Percentiles rank a stretch among this genome's conserved stretches.
Evolutionary conservation across 1,140 invertebrate genomes (phyloP).

Genomic region (Camponotus pennsylvanicus): DNA sequence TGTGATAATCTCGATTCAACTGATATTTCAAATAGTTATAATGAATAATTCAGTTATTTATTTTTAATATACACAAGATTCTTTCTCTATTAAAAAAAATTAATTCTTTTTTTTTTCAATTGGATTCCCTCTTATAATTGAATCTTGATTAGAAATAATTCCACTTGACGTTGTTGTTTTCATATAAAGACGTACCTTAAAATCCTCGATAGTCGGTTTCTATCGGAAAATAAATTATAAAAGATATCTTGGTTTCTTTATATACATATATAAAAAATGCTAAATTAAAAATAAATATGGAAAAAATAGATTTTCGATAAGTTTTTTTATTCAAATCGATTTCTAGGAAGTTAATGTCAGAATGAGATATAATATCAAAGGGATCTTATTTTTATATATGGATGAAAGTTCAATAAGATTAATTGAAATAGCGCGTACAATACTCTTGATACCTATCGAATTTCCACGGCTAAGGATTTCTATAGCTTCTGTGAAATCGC

Average conservation of each 20-base stretch:
- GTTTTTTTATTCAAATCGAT: not conserved
- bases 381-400: not conserved
- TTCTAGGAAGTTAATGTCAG: not conserved
- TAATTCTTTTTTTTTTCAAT: not conserved
- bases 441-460: not conserved
- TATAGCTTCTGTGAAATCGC: too few relatives aligned
- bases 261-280: too few relatives aligned
- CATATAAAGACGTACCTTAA: not conserved
- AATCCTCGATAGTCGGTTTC: not conserved
- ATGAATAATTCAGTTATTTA: slow-evolving; percentile 18
- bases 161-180: not conserved
- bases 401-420: not conserved
- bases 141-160: not conserved
- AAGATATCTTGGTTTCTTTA: not conserved
- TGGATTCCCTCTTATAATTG: not conserved
- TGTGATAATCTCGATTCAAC: too few relatives aligned
- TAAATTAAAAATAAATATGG: too few relatives aligned
- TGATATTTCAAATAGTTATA: not conserved
- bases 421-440: not conserved
- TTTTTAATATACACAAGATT: too few relatives aligned
- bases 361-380: not conserved
- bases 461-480: not conserved
- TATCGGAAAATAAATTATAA: not conserved
- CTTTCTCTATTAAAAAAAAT: not conserved
- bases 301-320: not conserved